phyloP scores from a whole-genome alignment of 2,888 invertebrate species.

The Hirtodrosophila trivittata region DNA sequence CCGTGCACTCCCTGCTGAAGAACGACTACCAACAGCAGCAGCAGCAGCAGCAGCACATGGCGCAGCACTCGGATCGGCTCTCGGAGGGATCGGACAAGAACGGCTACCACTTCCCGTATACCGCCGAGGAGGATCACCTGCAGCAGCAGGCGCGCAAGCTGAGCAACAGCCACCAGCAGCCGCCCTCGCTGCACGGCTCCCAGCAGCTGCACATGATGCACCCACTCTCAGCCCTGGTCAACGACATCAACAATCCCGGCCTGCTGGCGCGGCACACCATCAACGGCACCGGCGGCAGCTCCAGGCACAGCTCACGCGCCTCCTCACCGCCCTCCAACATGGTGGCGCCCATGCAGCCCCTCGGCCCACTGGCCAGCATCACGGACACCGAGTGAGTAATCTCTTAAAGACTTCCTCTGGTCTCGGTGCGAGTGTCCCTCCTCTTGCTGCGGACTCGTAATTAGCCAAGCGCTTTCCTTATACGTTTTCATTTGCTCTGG shows the following conservation, averaged over 20 bases:
- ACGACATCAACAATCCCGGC: constrained; percentile 86
- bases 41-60: constrained; percentile 79
- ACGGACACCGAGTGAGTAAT: constrained; percentile 87
- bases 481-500: constrained; percentile 37
- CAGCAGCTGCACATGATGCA: constrained; percentile 70
- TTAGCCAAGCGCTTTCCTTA: constrained; percentile 38
- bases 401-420: neutral
- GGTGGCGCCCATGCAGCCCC: constrained; percentile 85
- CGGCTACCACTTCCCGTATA: constrained; percentile 93
- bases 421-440: constrained; percentile 16
- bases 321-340: constrained; percentile 84
- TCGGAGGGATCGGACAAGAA: constrained; percentile 90
- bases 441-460: constrained; percentile 25
- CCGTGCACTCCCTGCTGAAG: constrained; percentile 83
- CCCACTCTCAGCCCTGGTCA: constrained; percentile 75
- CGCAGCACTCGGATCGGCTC: constrained; percentile 86
- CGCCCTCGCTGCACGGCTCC: constrained; percentile 70
- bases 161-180: constrained; percentile 62
- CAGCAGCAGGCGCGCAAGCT: constrained; percentile 80
- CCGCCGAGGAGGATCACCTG: constrained; percentile 91
- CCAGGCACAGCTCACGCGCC: constrained; percentile 82
- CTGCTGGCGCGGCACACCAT: constrained; percentile 76
- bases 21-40: constrained; percentile 84
- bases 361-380: constrained; percentile 87
- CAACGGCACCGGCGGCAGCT: constrained; percentile 68